Percentiles rank a stretch among this genome's conserved stretches.
Conservation (phyloP, 2,888 invertebrate genomes). For the Agonopterix alstromeriana region DNA sequence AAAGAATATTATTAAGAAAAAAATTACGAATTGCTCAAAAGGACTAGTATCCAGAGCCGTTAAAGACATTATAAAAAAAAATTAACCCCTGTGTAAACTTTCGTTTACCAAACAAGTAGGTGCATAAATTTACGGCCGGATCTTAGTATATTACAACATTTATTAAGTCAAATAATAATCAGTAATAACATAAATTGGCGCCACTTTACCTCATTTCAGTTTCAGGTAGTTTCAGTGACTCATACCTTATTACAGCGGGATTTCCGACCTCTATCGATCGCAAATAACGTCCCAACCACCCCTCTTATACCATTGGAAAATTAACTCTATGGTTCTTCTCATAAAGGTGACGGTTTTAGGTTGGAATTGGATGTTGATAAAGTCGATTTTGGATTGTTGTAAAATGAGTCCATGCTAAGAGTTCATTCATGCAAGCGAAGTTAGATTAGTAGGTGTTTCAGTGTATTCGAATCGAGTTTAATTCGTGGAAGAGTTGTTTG, state of each 20-base stretch:
- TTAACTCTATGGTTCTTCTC: too few relatives aligned
- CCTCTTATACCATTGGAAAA: too few relatives aligned
- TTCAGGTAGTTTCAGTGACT: constrained; percentile 10
- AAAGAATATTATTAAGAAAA: too few relatives aligned
- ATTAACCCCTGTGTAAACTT: too few relatives aligned
- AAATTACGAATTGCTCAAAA: too few relatives aligned
- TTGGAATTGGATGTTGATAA: neutral
- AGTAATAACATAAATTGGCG: neutral
- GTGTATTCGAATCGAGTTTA: neutral
- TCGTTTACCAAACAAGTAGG: too few relatives aligned
- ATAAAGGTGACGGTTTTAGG: too few relatives aligned
- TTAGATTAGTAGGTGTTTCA: constrained; percentile 1
- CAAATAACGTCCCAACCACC: constrained; percentile 2
- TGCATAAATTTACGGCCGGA: too few relatives aligned
- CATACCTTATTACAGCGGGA: constrained; percentile 8
- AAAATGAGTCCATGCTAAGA: neutral
- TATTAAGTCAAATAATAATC: too few relatives aligned
- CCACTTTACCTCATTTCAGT: neutral
- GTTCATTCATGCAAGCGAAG: neutral
- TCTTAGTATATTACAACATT: too few relatives aligned
- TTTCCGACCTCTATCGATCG: constrained; percentile 2
- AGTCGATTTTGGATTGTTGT: neutral
- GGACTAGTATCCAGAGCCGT: too few relatives aligned
- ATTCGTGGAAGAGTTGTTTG: neutral
- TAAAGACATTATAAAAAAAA: too few relatives aligned